Conservation (phyloP, 2,888 invertebrate genomes). For the Iphiclides podalirius region DNA sequence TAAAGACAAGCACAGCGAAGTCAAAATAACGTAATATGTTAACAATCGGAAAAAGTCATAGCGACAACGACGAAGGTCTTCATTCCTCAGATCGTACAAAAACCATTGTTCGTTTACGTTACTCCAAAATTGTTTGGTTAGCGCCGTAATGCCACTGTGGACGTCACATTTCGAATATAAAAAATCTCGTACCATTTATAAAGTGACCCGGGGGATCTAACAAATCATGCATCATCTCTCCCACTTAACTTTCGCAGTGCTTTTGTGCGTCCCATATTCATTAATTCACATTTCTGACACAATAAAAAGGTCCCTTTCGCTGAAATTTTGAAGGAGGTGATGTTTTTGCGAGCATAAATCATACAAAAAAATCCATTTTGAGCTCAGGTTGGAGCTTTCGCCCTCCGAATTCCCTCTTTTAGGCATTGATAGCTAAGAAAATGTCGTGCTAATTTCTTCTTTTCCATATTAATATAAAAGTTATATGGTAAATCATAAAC, state of each 20-base stretch:
- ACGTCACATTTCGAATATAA: constrained; percentile 13
- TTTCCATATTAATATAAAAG: too few relatives aligned
- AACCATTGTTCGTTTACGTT: too few relatives aligned
- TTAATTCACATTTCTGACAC: constrained; percentile 21
- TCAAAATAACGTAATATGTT: too few relatives aligned
- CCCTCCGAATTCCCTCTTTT: neutral
- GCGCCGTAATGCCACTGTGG: constrained; percentile 1
- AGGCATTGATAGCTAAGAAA: too few relatives aligned
- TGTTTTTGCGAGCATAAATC: constrained; percentile 13
- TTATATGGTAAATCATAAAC: too few relatives aligned
- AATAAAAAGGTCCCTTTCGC: constrained; percentile 21
- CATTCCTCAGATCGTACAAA: too few relatives aligned
- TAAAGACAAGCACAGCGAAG: too few relatives aligned
- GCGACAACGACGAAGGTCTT: too few relatives aligned
- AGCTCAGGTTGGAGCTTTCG: neutral
- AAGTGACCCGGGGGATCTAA: constrained; percentile 21
- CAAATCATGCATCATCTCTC: constrained; percentile 21
- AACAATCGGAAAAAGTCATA: too few relatives aligned
- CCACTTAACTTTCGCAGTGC: constrained; percentile 25
- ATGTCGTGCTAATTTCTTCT: neutral
- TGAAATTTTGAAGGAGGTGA: constrained; percentile 10
- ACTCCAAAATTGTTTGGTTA: constrained; percentile 4
- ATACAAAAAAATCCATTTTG: constrained; percentile 3
- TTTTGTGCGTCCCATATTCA: constrained; percentile 22
- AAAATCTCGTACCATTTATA: constrained; percentile 20